phyloP scores from a whole-genome alignment of 2,113 vertebrate genomes.

The Scolopax mira region DNA sequence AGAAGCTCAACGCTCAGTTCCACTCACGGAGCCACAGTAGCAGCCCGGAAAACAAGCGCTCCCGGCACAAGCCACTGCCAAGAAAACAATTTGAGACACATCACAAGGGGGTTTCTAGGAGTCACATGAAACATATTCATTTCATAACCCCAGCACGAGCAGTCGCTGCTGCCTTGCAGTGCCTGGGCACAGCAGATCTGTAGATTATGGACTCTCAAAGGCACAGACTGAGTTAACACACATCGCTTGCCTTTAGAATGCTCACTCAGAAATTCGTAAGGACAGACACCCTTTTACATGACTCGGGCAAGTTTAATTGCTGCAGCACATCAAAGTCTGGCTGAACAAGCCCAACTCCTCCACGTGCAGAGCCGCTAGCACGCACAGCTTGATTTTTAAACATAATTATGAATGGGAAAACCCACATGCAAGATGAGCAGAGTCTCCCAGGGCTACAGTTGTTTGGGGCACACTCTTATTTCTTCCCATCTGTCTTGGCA shows the following conservation, averaged over 20 bases:
- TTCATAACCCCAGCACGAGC: not conserved
- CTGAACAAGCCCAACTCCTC: not conserved
- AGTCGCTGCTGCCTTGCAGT: not conserved
- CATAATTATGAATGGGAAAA: not conserved
- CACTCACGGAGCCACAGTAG: not conserved
- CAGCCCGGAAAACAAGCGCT: not conserved
- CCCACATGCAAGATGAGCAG: not conserved
- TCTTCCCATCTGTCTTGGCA: constrained; percentile 18
- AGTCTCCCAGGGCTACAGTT: not conserved
- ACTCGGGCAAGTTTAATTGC: not conserved
- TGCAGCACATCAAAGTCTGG: not conserved
- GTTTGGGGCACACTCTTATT: not conserved
- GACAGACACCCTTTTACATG: not conserved
- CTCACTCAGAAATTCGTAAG: not conserved
- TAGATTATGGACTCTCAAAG: not conserved
- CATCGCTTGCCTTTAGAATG: not conserved
- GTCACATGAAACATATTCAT: not conserved
- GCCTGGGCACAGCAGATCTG: not conserved
- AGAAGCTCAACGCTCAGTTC: not conserved
- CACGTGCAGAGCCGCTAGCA: not conserved
- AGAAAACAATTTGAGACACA: not conserved
- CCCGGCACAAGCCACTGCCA: not conserved
- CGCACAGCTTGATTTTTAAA: not conserved
- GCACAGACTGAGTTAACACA: not conserved
- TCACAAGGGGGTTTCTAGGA: not conserved